These are phyloP conservation scores for Hypsibius dujardini DNA, from an alignment of 1,140 invertebrate genomes.

Conservation along the genomic window DNA sequence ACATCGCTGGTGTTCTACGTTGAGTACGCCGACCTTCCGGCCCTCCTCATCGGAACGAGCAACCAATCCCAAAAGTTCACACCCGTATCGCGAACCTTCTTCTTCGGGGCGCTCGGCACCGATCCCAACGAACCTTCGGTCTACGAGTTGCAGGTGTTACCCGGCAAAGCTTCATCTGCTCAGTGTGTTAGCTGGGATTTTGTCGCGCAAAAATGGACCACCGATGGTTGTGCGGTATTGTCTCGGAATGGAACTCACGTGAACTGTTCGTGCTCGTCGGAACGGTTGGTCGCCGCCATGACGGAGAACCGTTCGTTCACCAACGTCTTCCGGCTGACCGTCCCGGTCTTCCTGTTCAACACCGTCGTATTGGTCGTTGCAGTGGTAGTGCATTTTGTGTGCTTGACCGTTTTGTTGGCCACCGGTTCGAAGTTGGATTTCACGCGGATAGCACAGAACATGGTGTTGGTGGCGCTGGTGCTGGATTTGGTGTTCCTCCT, in stretches of 20 bases:
- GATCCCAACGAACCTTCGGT: too few relatives aligned
- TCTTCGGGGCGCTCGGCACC: slow-evolving; percentile 1
- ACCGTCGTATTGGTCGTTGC: neutral
- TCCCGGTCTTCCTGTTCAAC: neutral
- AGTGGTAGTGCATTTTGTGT: neutral
- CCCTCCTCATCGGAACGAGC: neutral
- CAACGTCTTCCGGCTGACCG: neutral
- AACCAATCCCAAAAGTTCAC: too few relatives aligned
- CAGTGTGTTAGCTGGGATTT: slow-evolving; percentile 2
- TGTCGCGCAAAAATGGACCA: neutral
- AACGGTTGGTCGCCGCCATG: neutral
- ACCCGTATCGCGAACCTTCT: neutral
- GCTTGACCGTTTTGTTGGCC: neutral
- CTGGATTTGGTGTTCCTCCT: slow-evolving; percentile 7
- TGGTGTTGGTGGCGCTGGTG: slow-evolving; percentile 18
- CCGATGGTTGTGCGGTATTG: neutral
- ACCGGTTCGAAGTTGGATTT: neutral
- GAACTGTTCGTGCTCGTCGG: neutral
- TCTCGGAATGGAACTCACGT: neutral
- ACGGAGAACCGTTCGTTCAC: neutral
- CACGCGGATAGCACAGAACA: neutral
- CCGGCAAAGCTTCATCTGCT: too few relatives aligned
- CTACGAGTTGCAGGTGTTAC: too few relatives aligned
- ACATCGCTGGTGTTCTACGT: too few relatives aligned
- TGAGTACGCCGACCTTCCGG: neutral